These are phyloP conservation scores for Lapara coniferarum DNA, from an alignment of 2,888 invertebrate species.

Conservation along the genomic window DNA sequence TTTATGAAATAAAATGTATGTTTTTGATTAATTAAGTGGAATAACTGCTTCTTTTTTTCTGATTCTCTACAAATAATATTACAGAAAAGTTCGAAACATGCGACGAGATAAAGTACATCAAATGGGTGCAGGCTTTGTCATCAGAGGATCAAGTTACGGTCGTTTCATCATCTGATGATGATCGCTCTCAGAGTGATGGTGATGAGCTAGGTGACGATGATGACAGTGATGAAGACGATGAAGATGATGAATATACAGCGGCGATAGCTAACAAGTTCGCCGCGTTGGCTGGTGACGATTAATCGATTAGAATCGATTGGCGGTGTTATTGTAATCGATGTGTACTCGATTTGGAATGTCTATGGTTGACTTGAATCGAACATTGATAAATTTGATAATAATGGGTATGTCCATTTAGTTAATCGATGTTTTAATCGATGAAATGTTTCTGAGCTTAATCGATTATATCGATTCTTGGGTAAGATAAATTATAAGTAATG, in stretches of 20 bases:
- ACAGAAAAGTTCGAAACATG: slow-evolving; percentile 85
- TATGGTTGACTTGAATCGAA: no score
- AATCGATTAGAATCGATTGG: background rate
- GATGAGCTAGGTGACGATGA: slow-evolving; percentile 43
- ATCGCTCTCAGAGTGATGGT: slow-evolving; percentile 37
- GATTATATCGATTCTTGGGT: no score
- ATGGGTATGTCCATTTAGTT: no score
- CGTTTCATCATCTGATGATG: slow-evolving; percentile 43
- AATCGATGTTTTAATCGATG: no score
- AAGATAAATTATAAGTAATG: no score
- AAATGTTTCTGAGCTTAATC: no score
- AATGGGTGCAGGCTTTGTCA: slow-evolving; percentile 86
- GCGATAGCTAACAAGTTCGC: slow-evolving; percentile 30
- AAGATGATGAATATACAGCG: slow-evolving; percentile 23
- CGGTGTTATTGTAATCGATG: no score
- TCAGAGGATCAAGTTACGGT: slow-evolving; percentile 43
- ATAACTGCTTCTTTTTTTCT: no score
- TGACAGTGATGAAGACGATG: slow-evolving; percentile 32
- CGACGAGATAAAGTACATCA: slow-evolving; percentile 85
- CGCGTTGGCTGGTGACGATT: slow-evolving; percentile 24
- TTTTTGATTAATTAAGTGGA: no score
- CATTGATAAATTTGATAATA: no score
- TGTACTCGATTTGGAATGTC: no score
- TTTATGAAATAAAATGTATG: no score
- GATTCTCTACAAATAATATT: slow-evolving; percentile 30